Base-by-base conservation (phyloP, 2,888 invertebrate genomes). In the Aromia moschata region DNA sequence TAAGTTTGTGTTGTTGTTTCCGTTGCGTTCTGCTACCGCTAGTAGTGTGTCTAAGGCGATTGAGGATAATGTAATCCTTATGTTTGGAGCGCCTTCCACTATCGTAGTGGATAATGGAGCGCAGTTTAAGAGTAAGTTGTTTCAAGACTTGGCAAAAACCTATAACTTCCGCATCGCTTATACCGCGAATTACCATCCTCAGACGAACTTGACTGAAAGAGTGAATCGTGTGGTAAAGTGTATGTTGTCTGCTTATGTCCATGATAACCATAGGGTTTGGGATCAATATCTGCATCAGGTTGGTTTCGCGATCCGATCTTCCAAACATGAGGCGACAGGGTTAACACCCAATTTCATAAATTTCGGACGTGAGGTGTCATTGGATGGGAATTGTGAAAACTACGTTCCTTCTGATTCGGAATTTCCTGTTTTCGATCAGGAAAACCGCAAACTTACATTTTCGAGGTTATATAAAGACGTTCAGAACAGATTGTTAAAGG, bases 171-270 rank as follows among this genome's bases (percentile, higher is more conserved):
- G 17, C 16, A 45, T 58, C 9, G 40, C 31, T 2, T 68, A 53
- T 33, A 76, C 70, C 0, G 68, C 74, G 0, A 56, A 63, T 5
- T 76, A 77, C 49, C 60, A 69, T 11, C 67, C 73, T 0, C 74
- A 77, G 37, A 69, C 65, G 2, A 77, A 78, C 52, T 72, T 74
- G 0, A 71, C 70, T 0, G 76, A 77, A 54, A 12, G 74, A 2
- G 62, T 68, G 0, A 25, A 25, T 25, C 25, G 25, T 25, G 25
- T 25, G 9, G 25, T 25, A 25, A 25, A 25, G 25, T 25, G 72
- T 0, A 73, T 77, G 70, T 62, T 77, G 1, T 30, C 68, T 0
- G 49, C 72, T 2, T 75, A 67, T 44, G 62, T 74, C 0, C 43
- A 25, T 0, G 59, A 63, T 0, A 65, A 71, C 41, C 75, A 76